These are phyloP conservation scores for Streblospio benedicti DNA, from an alignment of 1,140 invertebrate genomes.

Conservation along the genomic window DNA sequence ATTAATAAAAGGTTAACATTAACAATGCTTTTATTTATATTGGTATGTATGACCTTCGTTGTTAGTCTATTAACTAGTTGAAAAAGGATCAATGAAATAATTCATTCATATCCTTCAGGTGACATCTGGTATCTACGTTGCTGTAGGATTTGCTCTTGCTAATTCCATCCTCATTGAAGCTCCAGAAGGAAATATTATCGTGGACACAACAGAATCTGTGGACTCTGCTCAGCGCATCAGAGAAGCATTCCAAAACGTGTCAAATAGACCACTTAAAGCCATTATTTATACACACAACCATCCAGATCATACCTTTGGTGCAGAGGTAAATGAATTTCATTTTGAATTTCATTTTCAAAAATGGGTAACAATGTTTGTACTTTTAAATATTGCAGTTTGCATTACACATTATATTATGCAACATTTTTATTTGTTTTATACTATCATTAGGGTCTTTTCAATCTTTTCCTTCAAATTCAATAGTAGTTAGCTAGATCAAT, in stretches of 20 bases:
- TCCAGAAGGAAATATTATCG: slow-evolving; percentile 27
- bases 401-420: not conserved
- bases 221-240: slow-evolving; percentile 24
- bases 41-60: too few species aligned
- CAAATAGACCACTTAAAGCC: slow-evolving; percentile 14
- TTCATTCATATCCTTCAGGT: slow-evolving; percentile 29
- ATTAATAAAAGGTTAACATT: too few species aligned
- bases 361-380: not conserved
- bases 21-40: too few species aligned
- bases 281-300: slow-evolving; percentile 28
- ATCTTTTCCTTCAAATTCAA: not conserved
- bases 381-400: not conserved
- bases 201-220: slow-evolving; percentile 35
- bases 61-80: too few species aligned
- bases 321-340: slow-evolving; percentile 20
- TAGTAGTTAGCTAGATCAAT: not conserved
- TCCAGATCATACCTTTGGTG: slow-evolving; percentile 29
- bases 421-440: not conserved
- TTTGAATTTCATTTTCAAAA: not conserved
- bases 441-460: not conserved
- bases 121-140: slow-evolving; percentile 29
- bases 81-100: too few species aligned
- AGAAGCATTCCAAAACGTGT: slow-evolving; percentile 28
- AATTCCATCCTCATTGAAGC: slow-evolving; percentile 35
- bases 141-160: slow-evolving; percentile 32